Conservation (phyloP, 2,888 invertebrate genomes). For the Synergus umbraculus region DNA sequence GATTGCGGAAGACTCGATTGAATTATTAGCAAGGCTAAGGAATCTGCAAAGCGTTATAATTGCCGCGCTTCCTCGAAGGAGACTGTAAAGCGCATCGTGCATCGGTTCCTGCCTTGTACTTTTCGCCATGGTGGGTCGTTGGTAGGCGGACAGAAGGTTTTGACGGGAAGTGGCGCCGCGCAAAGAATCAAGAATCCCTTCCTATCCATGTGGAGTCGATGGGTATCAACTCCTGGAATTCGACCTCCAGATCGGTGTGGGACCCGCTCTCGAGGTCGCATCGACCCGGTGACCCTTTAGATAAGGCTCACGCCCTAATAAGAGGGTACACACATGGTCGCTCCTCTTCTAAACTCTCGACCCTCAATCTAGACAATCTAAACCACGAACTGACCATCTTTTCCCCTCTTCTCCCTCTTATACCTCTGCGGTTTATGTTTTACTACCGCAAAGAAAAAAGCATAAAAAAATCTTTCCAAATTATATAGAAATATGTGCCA, state of each 20-base stretch:
- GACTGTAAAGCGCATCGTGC: constrained; percentile 26
- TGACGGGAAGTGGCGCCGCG: constrained; percentile 55
- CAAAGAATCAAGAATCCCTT: constrained; percentile 49
- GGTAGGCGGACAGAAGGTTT: constrained; percentile 49
- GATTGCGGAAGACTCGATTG: constrained; percentile 56
- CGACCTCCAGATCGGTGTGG: constrained; percentile 61
- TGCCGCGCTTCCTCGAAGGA: constrained; percentile 45
- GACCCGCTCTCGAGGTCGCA: constrained; percentile 69
- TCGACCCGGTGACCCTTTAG: constrained; percentile 75
- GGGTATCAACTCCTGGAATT: constrained; percentile 70
- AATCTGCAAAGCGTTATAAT: constrained; percentile 57
- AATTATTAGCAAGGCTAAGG: constrained; percentile 54
- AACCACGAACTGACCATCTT: constrained; percentile 49
- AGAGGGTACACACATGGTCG: constrained; percentile 71
- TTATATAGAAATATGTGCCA: not conserved
- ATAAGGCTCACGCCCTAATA: constrained; percentile 77
- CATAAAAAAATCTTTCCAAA: not conserved
- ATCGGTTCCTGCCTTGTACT: constrained; percentile 24
- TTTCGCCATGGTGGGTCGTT: constrained; percentile 38
- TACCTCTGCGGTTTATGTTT: constrained; percentile 9
- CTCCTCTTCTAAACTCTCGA: constrained; percentile 53
- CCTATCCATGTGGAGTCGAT: constrained; percentile 39
- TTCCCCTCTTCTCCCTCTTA: constrained; percentile 26
- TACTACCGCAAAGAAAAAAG: constrained; percentile 1
- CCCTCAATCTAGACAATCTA: constrained; percentile 56